Base-by-base conservation (phyloP, 2,113 vertebrate species). In the Phalacrocorax brasilianus region DNA sequence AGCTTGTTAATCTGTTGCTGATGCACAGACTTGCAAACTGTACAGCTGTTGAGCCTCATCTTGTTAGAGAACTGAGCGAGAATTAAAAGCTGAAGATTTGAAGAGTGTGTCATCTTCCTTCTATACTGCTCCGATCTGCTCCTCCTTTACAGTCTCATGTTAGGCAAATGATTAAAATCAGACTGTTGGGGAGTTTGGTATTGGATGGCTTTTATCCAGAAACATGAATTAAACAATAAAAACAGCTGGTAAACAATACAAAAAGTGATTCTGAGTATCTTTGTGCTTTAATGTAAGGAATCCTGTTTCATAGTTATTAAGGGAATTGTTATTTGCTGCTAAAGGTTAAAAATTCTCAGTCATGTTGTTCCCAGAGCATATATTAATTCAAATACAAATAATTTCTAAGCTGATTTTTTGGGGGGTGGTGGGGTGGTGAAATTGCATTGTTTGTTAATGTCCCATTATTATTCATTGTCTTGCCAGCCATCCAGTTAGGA, bases 141-240 rank as follows among this genome's bases (percentile, higher is more conserved):
- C 12, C 35, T 58, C 35, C 53, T 62, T 47, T 82, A 33, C 82
- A 72, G 55, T 30, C 56, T 88, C 74, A 67, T 94, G 76, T 65
- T 80, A 91, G 63, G 42, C 42, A 74, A 91, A 89, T 77, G 6
- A 88, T 89, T 89, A 95, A 91, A 93, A 76, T 91, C 84, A 91
- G 56, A 65, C 56, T 84, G 30, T 44, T 88, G 23, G 7, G 33
- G 27, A 67, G 33, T 47, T 84, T 82, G 11, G 32, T 82, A 59
- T 55, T 80, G 5, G 49, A 61, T 35, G 18, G 22, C 76, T 96
- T 95, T 87, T 62, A 89, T 75, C n/a, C 45, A 85, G 63, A 91
- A 89, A 55, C 19, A 67, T 52, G 61, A 93, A 84, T 33, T 44
- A 87, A 92, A 49, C 56, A 92, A 71, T 32, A 86, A 71, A 75